Conservation (phyloP, 2,888 invertebrate genomes). For the Lasioglossum figueresi region DNA sequence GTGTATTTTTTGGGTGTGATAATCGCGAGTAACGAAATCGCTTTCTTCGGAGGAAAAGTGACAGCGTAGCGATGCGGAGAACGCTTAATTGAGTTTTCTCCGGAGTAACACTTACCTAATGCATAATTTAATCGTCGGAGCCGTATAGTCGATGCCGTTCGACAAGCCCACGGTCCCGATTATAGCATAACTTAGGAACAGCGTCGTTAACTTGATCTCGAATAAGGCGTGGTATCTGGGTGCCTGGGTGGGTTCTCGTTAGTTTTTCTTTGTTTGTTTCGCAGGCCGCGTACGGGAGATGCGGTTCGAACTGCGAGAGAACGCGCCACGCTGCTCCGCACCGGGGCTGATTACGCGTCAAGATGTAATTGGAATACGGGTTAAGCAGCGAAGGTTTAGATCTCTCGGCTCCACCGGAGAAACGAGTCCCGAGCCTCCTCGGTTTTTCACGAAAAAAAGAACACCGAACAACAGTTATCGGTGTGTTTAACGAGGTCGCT, state of each 20-base stretch:
- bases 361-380: slow-evolving; percentile 64
- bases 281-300: slow-evolving; percentile 14
- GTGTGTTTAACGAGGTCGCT: slow-evolving; percentile 55
- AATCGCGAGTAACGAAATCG: slow-evolving; percentile 24
- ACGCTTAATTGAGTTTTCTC: slow-evolving; percentile 57
- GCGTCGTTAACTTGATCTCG: slow-evolving; percentile 53
- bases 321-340: not conserved
- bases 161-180: slow-evolving; percentile 22
- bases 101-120: slow-evolving; percentile 61
- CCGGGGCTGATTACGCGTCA: slow-evolving; percentile 49
- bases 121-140: slow-evolving; percentile 48
- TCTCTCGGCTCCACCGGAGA: slow-evolving; percentile 33
- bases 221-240: slow-evolving; percentile 56
- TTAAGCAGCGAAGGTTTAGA: slow-evolving; percentile 63
- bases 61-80: slow-evolving; percentile 38
- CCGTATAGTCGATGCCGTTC: slow-evolving; percentile 30
- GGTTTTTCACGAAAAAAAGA: slow-evolving; percentile 52
- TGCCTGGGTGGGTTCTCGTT: slow-evolving; percentile 16
- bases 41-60: slow-evolving; percentile 56
- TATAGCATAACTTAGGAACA: slow-evolving; percentile 31
- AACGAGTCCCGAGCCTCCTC: slow-evolving; percentile 48
- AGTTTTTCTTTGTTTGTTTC: slow-evolving; percentile 28
- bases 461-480: slow-evolving; percentile 53
- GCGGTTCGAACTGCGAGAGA: slow-evolving; percentile 40
- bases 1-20: not conserved